Percentiles rank a stretch among this genome's conserved stretches.
These are phyloP conservation scores for Neotragus moschatus DNA, from an alignment of 2,113 vertebrate genomes.

Conservation along the genomic window DNA sequence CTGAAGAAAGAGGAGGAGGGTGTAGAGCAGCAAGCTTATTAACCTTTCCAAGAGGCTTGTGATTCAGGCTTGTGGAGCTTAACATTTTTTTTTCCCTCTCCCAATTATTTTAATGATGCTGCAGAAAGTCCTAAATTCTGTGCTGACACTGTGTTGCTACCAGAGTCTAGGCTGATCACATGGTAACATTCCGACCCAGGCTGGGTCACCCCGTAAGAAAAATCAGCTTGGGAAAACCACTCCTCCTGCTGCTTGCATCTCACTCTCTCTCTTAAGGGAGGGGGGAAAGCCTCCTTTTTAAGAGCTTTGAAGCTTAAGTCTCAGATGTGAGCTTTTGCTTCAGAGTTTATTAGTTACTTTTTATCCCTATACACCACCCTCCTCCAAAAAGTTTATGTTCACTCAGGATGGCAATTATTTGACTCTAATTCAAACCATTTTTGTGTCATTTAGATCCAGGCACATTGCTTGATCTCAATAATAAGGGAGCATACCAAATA, in stretches of 20 bases:
- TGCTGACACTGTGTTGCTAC: conserved; percentile 63
- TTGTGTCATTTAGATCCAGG: conserved; percentile 71
- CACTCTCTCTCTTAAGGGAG: neutral
- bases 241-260: conserved; percentile 61
- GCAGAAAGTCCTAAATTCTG: conserved; percentile 58
- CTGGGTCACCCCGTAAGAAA: conserved; percentile 75
- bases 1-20: neutral
- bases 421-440: conserved; percentile 77
- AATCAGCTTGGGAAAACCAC: conserved; percentile 80
- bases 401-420: conserved; percentile 74
- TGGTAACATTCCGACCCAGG: conserved; percentile 72
- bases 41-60: conserved; percentile 69
- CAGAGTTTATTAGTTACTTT: conserved; percentile 69
- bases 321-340: conserved; percentile 72
- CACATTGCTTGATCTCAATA: conserved; percentile 75
- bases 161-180: conserved; percentile 70
- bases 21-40: conserved; percentile 48
- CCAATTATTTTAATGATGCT: conserved; percentile 70
- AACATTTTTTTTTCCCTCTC: conserved; percentile 66
- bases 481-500: conserved; percentile 74
- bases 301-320: conserved; percentile 76
- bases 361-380: conserved; percentile 42
- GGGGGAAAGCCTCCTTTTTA: neutral
- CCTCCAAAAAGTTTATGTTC: conserved; percentile 70
- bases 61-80: conserved; percentile 76